A percentile compares a stretch with the other conserved stretches of the same genome.
These are phyloP conservation scores for Narcine bancroftii DNA, from an alignment of 2,113 vertebrate genomes.

Conservation along the genomic window DNA sequence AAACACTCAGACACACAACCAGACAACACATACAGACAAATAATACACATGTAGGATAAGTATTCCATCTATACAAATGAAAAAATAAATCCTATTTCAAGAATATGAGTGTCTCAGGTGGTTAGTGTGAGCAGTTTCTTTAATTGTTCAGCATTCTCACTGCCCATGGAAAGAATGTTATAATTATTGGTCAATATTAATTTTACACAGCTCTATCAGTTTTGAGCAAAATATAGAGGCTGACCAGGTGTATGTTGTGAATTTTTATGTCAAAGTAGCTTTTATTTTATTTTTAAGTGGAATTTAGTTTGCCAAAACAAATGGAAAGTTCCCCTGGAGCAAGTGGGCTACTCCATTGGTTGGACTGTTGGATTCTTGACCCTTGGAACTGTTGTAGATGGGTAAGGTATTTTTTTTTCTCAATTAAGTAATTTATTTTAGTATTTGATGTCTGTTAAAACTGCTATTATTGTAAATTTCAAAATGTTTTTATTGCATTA, in stretches of 20 bases:
- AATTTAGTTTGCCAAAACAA: constrained; percentile 64
- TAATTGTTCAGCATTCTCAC: no score
- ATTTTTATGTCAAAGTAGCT: background rate
- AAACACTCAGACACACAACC: no score
- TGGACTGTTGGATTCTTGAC: constrained; percentile 69
- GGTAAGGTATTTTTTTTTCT: constrained; percentile 50
- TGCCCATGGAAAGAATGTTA: no score
- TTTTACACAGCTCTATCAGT: background rate
- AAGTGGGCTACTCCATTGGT: constrained; percentile 68
- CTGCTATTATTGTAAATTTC: background rate
- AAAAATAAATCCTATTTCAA: no score
- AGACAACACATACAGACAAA: no score
- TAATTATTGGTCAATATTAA: background rate
- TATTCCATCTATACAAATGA: no score
- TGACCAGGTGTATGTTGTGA: background rate
- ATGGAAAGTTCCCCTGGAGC: constrained; percentile 77
- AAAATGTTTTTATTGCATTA: background rate
- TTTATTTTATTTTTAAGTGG: constrained; percentile 56
- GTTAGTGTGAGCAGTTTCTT: no score
- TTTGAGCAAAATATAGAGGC: background rate
- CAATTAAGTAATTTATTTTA: background rate
- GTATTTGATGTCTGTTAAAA: background rate
- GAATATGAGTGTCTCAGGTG: no score
- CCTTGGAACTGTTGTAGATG: constrained; percentile 68
- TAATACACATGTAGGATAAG: no score